phyloP scores from a whole-genome alignment of 2,113 vertebrate genomes.

The Atherinomorus stipes region DNA sequence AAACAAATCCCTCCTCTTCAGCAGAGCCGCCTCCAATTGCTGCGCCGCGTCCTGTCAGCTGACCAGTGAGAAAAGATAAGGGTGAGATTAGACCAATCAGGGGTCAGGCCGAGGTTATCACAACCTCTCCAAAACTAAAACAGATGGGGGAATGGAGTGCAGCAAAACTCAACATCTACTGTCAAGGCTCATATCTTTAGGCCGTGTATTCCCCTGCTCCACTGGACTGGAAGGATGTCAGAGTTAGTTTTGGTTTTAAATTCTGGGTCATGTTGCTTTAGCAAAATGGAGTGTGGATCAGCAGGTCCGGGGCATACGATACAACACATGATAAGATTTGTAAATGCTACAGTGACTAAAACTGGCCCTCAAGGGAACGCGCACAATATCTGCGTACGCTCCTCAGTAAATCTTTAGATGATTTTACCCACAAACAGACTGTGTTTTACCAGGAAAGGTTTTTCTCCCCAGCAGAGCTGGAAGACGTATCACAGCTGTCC shows the following conservation, averaged over 20 bases:
- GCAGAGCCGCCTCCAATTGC: constrained; percentile 89
- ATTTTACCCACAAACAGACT: too few species aligned
- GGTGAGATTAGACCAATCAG: constrained; percentile 80
- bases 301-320: constrained; percentile 35
- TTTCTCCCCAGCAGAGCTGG: too few species aligned
- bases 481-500: neutral
- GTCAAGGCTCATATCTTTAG: constrained; percentile 59
- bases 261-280: constrained; percentile 66
- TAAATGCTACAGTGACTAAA: constrained; percentile 22
- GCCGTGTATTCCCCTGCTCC: constrained; percentile 65
- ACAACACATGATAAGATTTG: constrained; percentile 49
- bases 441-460: too few species aligned
- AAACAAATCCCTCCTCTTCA: constrained; percentile 93
- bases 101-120: constrained; percentile 80
- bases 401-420: neutral
- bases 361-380: neutral
- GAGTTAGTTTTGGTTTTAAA: constrained; percentile 60
- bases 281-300: constrained; percentile 50
- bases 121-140: constrained; percentile 80
- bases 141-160: constrained; percentile 74
- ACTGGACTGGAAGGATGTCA: constrained; percentile 68
- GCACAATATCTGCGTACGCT: neutral
- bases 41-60: constrained; percentile 69
- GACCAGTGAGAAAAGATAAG: constrained; percentile 74
- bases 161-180: constrained; percentile 66